Conservation (phyloP, 1,140 invertebrate genomes). For the Limonius californicus region DNA sequence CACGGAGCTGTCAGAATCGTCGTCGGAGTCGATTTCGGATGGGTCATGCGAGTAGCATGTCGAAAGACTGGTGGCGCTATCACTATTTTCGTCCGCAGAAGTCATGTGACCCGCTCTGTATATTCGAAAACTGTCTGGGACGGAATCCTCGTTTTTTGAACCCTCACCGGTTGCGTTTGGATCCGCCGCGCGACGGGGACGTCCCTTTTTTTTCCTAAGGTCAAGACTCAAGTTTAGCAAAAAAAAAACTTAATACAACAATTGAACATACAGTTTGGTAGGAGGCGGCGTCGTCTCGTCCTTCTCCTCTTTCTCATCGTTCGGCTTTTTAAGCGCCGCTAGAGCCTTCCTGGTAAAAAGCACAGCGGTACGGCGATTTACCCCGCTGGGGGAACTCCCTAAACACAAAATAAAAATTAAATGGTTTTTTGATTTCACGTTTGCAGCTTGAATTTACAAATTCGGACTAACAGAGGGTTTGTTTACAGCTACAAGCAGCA, state of each 20-base stretch:
- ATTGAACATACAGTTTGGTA: conserved; percentile 16
- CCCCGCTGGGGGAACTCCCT: conserved; percentile 51
- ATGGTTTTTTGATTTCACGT: too few relatives aligned
- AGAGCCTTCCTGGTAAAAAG: conserved; percentile 73
- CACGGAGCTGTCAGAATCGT: conserved; percentile 38
- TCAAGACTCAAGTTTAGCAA: background rate
- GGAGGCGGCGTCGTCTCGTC: conserved; percentile 13
- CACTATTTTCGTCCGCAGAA: conserved; percentile 43
- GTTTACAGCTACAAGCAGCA: too few relatives aligned
- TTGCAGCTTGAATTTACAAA: too few relatives aligned
- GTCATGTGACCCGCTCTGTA: conserved; percentile 40
- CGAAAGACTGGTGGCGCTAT: conserved; percentile 43
- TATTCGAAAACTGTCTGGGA: conserved; percentile 43
- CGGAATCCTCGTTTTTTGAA: conserved; percentile 26
- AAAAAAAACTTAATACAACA: background rate
- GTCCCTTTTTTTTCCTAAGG: conserved; percentile 35
- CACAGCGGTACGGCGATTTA: conserved; percentile 80
- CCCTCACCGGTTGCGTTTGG: background rate
- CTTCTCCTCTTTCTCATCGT: conserved; percentile 38
- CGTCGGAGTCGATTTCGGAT: conserved; percentile 44
- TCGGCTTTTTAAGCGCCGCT: conserved; percentile 48
- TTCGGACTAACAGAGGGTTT: too few relatives aligned
- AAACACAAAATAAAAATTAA: too few relatives aligned
- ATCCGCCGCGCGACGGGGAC: conserved; percentile 21
- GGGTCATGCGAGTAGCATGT: conserved; percentile 45